Percentiles rank a stretch among this genome's conserved stretches.
Conservation (phyloP, 2,888 invertebrate species). For the Diarsia brunnea region DNA sequence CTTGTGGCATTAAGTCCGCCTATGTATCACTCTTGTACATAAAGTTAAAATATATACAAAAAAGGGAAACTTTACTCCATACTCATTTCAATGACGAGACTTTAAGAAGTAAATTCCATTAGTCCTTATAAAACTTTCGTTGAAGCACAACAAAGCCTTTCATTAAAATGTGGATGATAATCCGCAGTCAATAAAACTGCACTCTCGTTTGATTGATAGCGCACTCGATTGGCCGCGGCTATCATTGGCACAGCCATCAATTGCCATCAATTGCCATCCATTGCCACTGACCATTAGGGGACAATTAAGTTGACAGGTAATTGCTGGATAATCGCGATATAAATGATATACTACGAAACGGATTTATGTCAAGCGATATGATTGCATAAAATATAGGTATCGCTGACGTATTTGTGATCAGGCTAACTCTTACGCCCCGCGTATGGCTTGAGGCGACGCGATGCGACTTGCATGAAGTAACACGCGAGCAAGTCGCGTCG, state of each 20-base stretch:
- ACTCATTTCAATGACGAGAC: not conserved
- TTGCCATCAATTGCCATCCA: conserved; percentile 27
- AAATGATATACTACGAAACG: conserved; percentile 9
- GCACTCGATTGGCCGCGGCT: conserved; percentile 11
- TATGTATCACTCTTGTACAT: no score
- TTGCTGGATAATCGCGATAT: conserved; percentile 31
- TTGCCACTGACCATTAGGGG: conserved; percentile 32
- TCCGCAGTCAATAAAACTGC: conserved; percentile 28
- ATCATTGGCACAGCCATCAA: conserved; percentile 21
- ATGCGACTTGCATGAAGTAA: not conserved
- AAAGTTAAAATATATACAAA: no score
- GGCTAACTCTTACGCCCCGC: not conserved
- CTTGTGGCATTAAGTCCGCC: no score
- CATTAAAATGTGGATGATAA: conserved; percentile 26
- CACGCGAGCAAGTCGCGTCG: not conserved
- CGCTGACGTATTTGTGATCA: not conserved
- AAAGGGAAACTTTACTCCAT: not conserved
- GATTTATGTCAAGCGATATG: conserved; percentile 6
- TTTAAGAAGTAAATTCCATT: not conserved
- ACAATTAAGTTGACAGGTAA: conserved; percentile 44
- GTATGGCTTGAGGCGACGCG: not conserved
- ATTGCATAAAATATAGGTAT: conserved; percentile 1
- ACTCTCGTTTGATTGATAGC: conserved; percentile 40
- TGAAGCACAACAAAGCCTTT: not conserved
- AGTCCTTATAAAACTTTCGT: not conserved